Evolutionary conservation across 2,797 vertebrate genomes (phyloP), one percentile per base, ranked within the genome.

Genomic region (Hippoglossus hippoglossus): DNA sequence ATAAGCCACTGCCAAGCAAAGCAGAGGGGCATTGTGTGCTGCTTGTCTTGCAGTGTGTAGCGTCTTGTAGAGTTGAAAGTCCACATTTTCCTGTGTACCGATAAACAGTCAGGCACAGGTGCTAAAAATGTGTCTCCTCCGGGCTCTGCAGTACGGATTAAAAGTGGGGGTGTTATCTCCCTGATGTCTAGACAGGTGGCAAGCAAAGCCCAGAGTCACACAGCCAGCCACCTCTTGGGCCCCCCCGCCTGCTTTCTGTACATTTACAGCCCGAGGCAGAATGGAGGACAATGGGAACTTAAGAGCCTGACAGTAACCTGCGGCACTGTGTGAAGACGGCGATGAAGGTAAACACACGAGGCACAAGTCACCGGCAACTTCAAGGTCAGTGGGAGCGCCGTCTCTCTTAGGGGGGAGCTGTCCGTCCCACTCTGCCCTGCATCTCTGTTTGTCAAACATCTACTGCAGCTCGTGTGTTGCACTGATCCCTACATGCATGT

Each of bases 151-250:
- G 79, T 75, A 54, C 56, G 79, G 88, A 90, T 87, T 91, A 88
- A 88, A 90, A 85, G 77, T 71, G 68, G 51, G 66, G 80, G 89
- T 80, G 69, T 82, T 92, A 92, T 91, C 89, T 80, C 64, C 60
- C 60, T 77, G 84, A 88, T 91, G 90, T 92, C 90, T 91, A 88
- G 89, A 89, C 90, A 91, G 87, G 91, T 92, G 87, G 87, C 69
- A 57, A 82, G 75, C 19, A 82, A 80, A 85, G 82, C 82, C 75
- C 50, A 65, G 63, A 82, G 82, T 80, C 59, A 77, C 56, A 67
- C 71, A 79, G 60, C 36, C 73, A 65, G 75, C 77, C 65, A 78
- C 63, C 79, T 73, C 61, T 73, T 64, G 69, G 67, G 47, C 67
- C 49, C 31, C 65, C 18, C 67, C 18, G 10, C 67, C 72, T 80